Base-by-base conservation (phyloP, 1,140 invertebrate species). In the Drosophila obscura region DNA sequence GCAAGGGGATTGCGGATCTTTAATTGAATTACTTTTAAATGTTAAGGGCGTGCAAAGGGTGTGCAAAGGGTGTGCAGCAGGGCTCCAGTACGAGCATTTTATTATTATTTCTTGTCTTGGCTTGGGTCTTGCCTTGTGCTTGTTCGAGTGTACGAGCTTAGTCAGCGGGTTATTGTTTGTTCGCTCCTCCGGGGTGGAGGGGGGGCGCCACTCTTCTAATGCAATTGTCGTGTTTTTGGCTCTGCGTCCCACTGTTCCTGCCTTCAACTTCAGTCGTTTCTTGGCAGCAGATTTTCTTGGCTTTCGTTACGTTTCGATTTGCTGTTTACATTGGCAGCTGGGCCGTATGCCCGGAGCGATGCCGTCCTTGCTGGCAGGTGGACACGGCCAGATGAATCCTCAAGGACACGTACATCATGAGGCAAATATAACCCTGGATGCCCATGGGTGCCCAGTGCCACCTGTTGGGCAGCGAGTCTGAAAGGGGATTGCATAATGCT, bases 151-250 rank as follows among this genome's bases (percentile, higher is more conserved):
- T n/a, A n/a, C n/a, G n/a, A n/a, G 16, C 66, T 9, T 39, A 41
- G 50, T 31, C 64, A 69, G 66, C 66, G 64, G 64, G 66, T 56
- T 19, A 19, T 53, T 22, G 22, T 52, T 31, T 7, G 3, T 19
- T 26, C 7, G 4, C 15, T 35, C 5, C 15, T 6, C 13, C 41
- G 9, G 19, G 24, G 24, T n/a, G n/a, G n/a, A n/a, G n/a, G n/a
- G n/a, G n/a, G n/a, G n/a, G n/a, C n/a, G 8, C 39, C 50, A 44
- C 26, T 7, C 15, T 53, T n/a, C 48, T 74, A 74, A 74, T 74
- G 72, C 72, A 74, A 65, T 74, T 53, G 35, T 59, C 24, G 49
- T 74, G 72, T 74, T 69, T 56, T 69, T 48, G 46, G 51, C 52
- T 55, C 31, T 35, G 52, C 16, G 19, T 56, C 28, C 45, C 22